Evolutionary conservation across 1,140 invertebrate species (phyloP).

Genomic region (Ruditapes philippinarum): DNA sequence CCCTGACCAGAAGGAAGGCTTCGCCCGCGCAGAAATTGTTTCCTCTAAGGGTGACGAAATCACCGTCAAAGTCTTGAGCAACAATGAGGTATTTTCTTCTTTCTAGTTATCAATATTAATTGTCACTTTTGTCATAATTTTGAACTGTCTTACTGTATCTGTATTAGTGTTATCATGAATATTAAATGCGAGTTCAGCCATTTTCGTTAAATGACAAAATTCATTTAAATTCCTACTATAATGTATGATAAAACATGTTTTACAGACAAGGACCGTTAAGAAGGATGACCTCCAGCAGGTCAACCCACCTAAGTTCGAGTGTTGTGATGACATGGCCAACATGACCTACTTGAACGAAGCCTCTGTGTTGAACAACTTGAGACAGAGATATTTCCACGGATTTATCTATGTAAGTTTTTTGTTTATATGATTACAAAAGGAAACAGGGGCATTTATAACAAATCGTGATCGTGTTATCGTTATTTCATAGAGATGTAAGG

Average conservation of each 20-base stretch:
- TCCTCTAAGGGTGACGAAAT: constrained; percentile 99
- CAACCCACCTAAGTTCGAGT: constrained; percentile 99
- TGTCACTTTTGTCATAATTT: too few relatives aligned
- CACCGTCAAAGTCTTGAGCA: constrained; percentile 90
- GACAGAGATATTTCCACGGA: constrained; percentile 98
- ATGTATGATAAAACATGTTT: constrained; percentile 8
- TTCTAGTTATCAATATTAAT: too few relatives aligned
- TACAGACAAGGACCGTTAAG: constrained; percentile 92
- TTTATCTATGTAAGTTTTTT: constrained; percentile 98
- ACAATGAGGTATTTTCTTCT: constrained; percentile 73
- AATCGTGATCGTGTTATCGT: too few relatives aligned
- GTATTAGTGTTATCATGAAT: too few relatives aligned
- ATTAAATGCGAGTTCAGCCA: too few relatives aligned
- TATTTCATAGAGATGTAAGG: too few relatives aligned
- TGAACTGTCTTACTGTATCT: too few relatives aligned
- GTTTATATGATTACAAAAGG: too few relatives aligned
- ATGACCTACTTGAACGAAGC: constrained; percentile 99
- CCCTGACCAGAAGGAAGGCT: constrained; percentile 98
- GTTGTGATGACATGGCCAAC: constrained; percentile 99
- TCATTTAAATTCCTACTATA: too few relatives aligned
- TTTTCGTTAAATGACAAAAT: too few relatives aligned
- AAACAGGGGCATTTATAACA: too few relatives aligned
- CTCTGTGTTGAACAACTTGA: constrained; percentile 99
- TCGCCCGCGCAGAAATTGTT: constrained; percentile 98
- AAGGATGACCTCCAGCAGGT: constrained; percentile 99